phyloP scores from a whole-genome alignment of 2,888 invertebrate species.

The Drosophila tripunctata region DNA sequence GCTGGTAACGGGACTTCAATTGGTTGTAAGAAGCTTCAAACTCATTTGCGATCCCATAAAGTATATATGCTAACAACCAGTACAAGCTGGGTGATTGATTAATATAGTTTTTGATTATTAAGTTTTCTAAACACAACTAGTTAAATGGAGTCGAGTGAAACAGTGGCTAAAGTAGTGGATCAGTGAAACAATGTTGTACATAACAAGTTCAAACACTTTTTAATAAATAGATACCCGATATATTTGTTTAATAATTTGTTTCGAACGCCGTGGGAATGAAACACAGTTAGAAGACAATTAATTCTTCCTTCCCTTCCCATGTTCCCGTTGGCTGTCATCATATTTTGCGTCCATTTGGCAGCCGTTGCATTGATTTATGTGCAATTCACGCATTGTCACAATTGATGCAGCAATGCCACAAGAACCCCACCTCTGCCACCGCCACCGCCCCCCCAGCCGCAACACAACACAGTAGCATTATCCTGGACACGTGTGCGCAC shows the following conservation, averaged over 20 bases:
- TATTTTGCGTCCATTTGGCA: conserved; percentile 50
- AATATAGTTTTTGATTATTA: too few relatives aligned
- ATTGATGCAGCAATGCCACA: conserved; percentile 26
- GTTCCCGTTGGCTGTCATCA: conserved; percentile 13
- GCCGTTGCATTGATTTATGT: conserved; percentile 71
- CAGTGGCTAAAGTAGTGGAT: too few relatives aligned
- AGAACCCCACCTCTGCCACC: too few relatives aligned
- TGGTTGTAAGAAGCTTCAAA: too few relatives aligned
- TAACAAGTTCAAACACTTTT: neutral
- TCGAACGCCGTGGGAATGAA: neutral
- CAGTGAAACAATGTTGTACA: neutral
- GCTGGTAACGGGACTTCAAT: too few relatives aligned
- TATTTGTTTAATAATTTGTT: neutral
- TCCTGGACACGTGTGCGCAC: conserved; percentile 77
- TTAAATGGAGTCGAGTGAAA: too few relatives aligned
- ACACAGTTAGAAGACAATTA: neutral
- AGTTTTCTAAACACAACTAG: too few relatives aligned
- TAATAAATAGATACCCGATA: neutral
- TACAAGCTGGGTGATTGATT: too few relatives aligned
- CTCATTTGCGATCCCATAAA: too few relatives aligned
- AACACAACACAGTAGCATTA: conserved; percentile 47
- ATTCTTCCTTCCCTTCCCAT: neutral
- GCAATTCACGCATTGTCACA: conserved; percentile 63
- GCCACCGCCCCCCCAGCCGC: too few relatives aligned
- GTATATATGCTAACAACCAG: too few relatives aligned